Percentiles rank a stretch among this genome's conserved stretches.
phyloP scores from a whole-genome alignment of 2,797 vertebrate species.

The Chelon auratus region DNA sequence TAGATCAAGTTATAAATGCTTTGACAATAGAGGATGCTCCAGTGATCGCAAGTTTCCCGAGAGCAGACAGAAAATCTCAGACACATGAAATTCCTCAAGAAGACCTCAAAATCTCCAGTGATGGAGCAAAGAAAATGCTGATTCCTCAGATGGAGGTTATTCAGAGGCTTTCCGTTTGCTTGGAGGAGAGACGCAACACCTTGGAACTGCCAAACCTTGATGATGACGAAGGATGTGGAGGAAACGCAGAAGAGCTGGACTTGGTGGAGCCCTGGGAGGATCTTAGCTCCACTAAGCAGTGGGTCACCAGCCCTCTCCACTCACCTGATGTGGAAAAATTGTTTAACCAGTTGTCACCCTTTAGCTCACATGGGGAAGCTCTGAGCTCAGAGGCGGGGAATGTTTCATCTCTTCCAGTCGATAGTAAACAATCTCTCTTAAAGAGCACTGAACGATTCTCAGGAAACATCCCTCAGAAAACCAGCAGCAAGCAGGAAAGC shows the following conservation, averaged over 20 bases:
- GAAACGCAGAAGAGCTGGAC: slow-evolving; percentile 87
- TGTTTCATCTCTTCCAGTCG: slow-evolving; percentile 29
- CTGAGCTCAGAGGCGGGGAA: slow-evolving; percentile 35
- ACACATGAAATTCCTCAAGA: slow-evolving; percentile 33
- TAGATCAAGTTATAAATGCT: slow-evolving; percentile 28
- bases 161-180: slow-evolving; percentile 71
- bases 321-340: slow-evolving; percentile 90
- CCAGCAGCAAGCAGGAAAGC: slow-evolving; percentile 57
- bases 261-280: slow-evolving; percentile 96
- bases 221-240: slow-evolving; percentile 86
- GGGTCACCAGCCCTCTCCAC: slow-evolving; percentile 98
- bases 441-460: slow-evolving; percentile 50
- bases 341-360: slow-evolving; percentile 74
- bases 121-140: slow-evolving; percentile 47
- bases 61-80: slow-evolving; percentile 19
- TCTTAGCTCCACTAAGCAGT: slow-evolving; percentile 85
- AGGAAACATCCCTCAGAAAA: slow-evolving; percentile 55
- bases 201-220: slow-evolving; percentile 66
- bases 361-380: slow-evolving; percentile 48
- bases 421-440: slow-evolving; percentile 21
- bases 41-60: slow-evolving; percentile 10
- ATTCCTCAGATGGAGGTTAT: slow-evolving; percentile 54
- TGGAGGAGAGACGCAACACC: slow-evolving; percentile 72
- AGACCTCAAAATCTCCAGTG: slow-evolving; percentile 31
- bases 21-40: slow-evolving; percentile 30